These are phyloP conservation scores for Chrysodeixis includens DNA, from an alignment of 2,888 invertebrate genomes.

Conservation along the genomic window DNA sequence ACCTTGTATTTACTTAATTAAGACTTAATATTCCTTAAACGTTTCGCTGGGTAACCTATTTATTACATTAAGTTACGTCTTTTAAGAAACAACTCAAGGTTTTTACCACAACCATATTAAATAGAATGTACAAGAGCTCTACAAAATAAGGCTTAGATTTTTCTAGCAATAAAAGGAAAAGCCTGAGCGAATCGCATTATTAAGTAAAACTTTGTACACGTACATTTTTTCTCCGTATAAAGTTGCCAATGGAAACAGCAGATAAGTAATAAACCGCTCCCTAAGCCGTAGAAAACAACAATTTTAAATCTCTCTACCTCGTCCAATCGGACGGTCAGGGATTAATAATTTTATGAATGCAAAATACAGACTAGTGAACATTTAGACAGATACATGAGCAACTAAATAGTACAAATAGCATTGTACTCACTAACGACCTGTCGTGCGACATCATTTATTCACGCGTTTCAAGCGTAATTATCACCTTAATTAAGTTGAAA, in stretches of 20 bases:
- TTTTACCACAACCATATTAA: background rate
- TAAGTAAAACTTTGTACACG: too few relatives aligned
- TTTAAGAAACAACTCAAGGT: background rate
- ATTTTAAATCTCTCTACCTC: background rate
- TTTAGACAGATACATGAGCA: background rate
- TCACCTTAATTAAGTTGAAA: too few relatives aligned
- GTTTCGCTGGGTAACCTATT: background rate
- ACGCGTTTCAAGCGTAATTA: too few relatives aligned
- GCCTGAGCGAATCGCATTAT: too few relatives aligned
- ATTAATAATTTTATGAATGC: background rate
- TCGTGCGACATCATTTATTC: too few relatives aligned
- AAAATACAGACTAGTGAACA: background rate
- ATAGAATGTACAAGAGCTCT: background rate
- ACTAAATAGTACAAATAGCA: too few relatives aligned
- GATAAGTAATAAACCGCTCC: background rate
- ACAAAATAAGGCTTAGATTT: background rate
- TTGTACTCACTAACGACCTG: too few relatives aligned
- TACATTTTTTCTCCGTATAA: too few relatives aligned
- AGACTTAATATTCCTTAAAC: constrained; percentile 5
- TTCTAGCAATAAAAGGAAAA: background rate
- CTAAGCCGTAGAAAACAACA: background rate
- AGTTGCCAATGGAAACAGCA: too few relatives aligned
- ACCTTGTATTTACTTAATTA: constrained; percentile 4
- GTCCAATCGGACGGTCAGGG: background rate
- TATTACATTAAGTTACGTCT: background rate